Evolutionary conservation across 1,140 invertebrate genomes (phyloP).

Genomic region (Goniozus legneri): DNA sequence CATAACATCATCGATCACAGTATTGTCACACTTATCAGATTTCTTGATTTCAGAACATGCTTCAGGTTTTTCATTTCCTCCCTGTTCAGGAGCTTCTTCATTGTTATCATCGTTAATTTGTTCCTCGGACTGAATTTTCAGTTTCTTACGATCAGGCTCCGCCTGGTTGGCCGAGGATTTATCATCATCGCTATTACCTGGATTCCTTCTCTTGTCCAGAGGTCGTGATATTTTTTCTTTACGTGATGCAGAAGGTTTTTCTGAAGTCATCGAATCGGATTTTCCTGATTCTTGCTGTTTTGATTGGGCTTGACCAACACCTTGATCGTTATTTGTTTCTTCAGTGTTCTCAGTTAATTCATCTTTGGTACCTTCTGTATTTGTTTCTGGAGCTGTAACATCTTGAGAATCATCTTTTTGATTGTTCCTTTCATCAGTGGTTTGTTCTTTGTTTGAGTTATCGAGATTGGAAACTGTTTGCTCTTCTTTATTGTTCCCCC

Average conservation of each 20-base stretch:
- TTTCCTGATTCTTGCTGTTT: conserved; percentile 52
- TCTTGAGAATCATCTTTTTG: conserved; percentile 43
- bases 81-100: conserved; percentile 51
- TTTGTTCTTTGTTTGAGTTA: conserved; percentile 36
- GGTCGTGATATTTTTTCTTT: conserved; percentile 29
- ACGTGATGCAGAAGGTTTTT: conserved; percentile 28
- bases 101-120: conserved; percentile 50
- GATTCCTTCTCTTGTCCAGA: conserved; percentile 48
- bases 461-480: conserved; percentile 37
- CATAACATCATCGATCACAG: conserved; percentile 68
- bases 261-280: conserved; percentile 43
- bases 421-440: conserved; percentile 34
- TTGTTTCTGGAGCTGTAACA: conserved; percentile 28
- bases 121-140: conserved; percentile 51
- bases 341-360: conserved; percentile 39
- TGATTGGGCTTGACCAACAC: conserved; percentile 53
- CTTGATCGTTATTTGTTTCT: conserved; percentile 51
- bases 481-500: conserved; percentile 46
- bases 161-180: conserved; percentile 48
- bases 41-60: conserved; percentile 85
- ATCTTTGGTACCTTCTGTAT: not conserved
- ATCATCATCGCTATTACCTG: conserved; percentile 51
- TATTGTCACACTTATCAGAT: conserved; percentile 63
- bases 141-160: conserved; percentile 54
- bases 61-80: conserved; percentile 59